Conservation (phyloP, 2,113 vertebrate species). For the Onychostoma macrolepis region DNA sequence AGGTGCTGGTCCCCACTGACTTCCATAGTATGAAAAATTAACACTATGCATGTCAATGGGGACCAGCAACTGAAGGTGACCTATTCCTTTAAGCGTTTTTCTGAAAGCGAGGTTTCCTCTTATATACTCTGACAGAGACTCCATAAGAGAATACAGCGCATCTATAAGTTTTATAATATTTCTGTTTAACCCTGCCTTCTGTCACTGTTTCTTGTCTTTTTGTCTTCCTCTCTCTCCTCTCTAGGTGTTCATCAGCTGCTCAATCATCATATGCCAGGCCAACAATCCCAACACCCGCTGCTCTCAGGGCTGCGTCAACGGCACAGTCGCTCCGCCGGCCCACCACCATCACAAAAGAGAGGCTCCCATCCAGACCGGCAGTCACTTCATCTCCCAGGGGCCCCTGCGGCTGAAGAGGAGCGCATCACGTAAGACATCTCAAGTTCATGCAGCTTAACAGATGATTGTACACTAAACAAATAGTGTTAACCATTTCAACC, state of each 20-base stretch:
- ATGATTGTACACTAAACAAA: neutral
- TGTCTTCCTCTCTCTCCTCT: neutral
- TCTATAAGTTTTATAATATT: neutral
- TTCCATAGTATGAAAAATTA: too few species aligned
- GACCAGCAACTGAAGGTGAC: too few species aligned
- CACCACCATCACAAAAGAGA: slow-evolving; percentile 62
- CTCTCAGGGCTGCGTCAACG: slow-evolving; percentile 63
- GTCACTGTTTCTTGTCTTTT: neutral
- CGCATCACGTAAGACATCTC: neutral
- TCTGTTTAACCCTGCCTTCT: neutral
- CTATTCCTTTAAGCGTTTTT: too few species aligned
- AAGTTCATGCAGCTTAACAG: neutral
- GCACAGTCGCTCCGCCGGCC: slow-evolving; percentile 3
- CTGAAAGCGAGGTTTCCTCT: too few species aligned
- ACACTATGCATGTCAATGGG: too few species aligned
- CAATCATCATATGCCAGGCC: slow-evolving; percentile 68
- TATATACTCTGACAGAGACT: too few species aligned
- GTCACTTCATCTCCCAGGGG: slow-evolving; percentile 75
- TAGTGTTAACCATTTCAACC: neutral
- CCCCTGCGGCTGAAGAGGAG: slow-evolving; percentile 66
- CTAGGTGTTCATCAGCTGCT: slow-evolving; percentile 62
- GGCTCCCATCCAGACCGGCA: slow-evolving; percentile 54
- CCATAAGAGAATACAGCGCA: too few species aligned
- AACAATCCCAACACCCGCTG: slow-evolving; percentile 67
- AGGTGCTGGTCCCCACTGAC: too few species aligned